A percentile compares a stretch with the other conserved stretches of the same genome.
phyloP scores from a whole-genome alignment of 1,140 invertebrate species.

The Sminthurides bifidus region DNA sequence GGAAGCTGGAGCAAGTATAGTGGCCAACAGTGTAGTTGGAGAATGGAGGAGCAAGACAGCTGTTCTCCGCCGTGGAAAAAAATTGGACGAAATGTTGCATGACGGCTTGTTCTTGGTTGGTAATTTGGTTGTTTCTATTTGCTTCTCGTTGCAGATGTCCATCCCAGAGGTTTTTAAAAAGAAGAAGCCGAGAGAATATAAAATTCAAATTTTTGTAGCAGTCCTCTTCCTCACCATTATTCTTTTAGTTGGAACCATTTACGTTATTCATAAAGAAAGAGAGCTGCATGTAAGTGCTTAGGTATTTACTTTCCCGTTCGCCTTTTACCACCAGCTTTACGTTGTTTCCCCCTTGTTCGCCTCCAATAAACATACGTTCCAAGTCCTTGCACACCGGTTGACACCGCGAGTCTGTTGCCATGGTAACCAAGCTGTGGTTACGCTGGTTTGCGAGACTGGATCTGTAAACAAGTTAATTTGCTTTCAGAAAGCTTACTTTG shows the following conservation, averaged over 20 bases:
- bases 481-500: conserved; percentile 61
- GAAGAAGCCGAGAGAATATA: conserved; percentile 48
- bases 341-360: too few relatives aligned
- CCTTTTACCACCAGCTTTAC: too few relatives aligned
- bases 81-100: background rate
- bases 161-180: conserved; percentile 43
- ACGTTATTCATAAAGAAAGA: conserved; percentile 68
- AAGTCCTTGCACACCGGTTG: too few relatives aligned
- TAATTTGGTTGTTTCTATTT: background rate
- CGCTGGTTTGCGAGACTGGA: too few relatives aligned
- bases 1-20: too few relatives aligned
- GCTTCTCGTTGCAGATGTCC: conserved; percentile 37
- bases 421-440: too few relatives aligned
- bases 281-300: conserved; percentile 46
- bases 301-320: too few relatives aligned
- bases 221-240: conserved; percentile 66
- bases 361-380: too few relatives aligned
- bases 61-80: background rate
- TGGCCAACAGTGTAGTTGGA: background rate
- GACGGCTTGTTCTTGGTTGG: background rate
- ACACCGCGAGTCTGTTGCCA: too few relatives aligned
- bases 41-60: background rate
- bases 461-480: conserved; percentile 1
- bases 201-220: conserved; percentile 63
- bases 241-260: conserved; percentile 67